Base-by-base conservation (phyloP, 2,113 vertebrate species). In the Rhadina sibilatrix region DNA sequence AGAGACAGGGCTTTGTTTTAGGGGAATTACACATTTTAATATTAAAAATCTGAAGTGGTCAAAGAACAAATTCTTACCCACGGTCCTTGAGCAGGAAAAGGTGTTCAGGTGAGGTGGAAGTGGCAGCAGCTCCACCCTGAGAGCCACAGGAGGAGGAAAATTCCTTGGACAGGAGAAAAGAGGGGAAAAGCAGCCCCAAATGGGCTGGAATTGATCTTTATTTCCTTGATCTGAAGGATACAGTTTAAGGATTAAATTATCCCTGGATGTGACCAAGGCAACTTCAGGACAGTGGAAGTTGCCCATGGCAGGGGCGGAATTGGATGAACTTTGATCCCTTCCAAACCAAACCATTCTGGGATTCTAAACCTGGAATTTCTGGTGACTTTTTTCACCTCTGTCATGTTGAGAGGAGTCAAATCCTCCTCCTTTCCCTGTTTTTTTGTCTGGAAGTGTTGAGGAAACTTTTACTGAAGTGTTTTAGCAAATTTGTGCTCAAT, bases 131-230 rank as follows among this genome's bases (percentile, higher is more conserved):
- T 35, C 17, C 33, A 31, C 10, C 22, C 20, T 12, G 52, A 22
- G 27, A 56, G 30, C 31, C 20, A 9, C 20, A 23, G 64, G 24
- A 69, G 33, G 33, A 74, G 65, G 31, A 25, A 69, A 69, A 19
- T 6, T 4, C 47, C 53, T 52, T 12, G 53, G 31, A 18, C 0
- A 15, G 31, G 15, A 10, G 37, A 12, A 71, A 63, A 61, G 0
- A 3, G 9, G 23, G 4, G 0, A 3, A 25, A 60, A 53, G 8
- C 2, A 10, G 6, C 6, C 31, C 9, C 18, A 7, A 11, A 25
- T 3, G n/a, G 38, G 3, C 30, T 61, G 50, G 50, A 18, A 25
- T 35, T 71, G 15, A 2, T 22, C 18, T 66, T 75, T 46, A 5
- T 52, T 46, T 54, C 13, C 38, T 64, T 31, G 27, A 64, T 25